A percentile compares a stretch with the other conserved stretches of the same genome.
phyloP scores from a whole-genome alignment of 2,888 invertebrate genomes.

The Orthosia cruda region DNA sequence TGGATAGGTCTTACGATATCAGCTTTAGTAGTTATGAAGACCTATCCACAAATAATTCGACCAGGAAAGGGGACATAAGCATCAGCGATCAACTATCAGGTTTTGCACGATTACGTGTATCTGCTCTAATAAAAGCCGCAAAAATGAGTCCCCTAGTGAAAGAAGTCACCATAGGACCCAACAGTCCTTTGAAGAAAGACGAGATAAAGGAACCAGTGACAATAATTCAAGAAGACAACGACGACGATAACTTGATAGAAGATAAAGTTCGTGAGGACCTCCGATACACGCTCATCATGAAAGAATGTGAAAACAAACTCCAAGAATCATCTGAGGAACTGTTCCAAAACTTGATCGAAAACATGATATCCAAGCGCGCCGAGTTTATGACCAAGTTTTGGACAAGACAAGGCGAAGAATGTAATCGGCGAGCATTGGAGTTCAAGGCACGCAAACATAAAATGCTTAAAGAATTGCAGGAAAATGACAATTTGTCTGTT shows the following conservation, averaged over 20 bases:
- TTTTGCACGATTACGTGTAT: constrained; percentile 91
- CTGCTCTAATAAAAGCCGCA: constrained; percentile 92
- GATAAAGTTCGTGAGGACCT: constrained; percentile 84
- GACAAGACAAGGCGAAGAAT: constrained; percentile 83
- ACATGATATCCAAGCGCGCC: constrained; percentile 82
- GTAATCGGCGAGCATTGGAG: constrained; percentile 84
- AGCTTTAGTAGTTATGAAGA: constrained; percentile 74
- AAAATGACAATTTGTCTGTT: constrained; percentile 89
- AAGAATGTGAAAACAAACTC: constrained; percentile 81
- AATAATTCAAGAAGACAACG: constrained; percentile 62
- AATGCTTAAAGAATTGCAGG: constrained; percentile 86
- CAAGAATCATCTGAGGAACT: constrained; percentile 79
- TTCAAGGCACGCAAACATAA: constrained; percentile 83
- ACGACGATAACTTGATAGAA: constrained; percentile 79
- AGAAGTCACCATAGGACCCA: constrained; percentile 87
- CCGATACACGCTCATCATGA: constrained; percentile 82
- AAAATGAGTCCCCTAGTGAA: constrained; percentile 89
- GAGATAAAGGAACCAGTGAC: constrained; percentile 30
- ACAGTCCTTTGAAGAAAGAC: constrained; percentile 75
- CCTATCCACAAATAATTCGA: constrained; percentile 68
- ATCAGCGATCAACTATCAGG: constrained; percentile 81
- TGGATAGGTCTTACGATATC: constrained; percentile 72
- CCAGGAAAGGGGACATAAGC: constrained; percentile 77
- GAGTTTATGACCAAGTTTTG: constrained; percentile 81
- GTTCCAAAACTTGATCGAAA: constrained; percentile 82